Base-by-base conservation (phyloP, 2,113 vertebrate genomes). In the Cyanoderma ruficeps region DNA sequence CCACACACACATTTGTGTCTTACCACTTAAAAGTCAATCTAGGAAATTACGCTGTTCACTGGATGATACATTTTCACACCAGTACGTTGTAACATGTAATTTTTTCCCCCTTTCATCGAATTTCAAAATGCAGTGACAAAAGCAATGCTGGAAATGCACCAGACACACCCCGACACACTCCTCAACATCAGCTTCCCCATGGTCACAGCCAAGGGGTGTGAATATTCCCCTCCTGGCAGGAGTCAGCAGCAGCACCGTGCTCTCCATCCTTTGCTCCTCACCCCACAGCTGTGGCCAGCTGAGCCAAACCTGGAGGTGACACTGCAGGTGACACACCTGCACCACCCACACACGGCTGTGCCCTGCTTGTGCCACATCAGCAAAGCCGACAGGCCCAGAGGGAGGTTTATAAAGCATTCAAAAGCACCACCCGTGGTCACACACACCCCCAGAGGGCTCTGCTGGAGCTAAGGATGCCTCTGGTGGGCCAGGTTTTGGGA, bases 311-410 rank as follows among this genome's bases (percentile, higher is more conserved):
- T 52, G 50, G 11, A 68, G 60, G 21, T 42, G n/a, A 25, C 24
- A 17, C 68, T 37, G 57, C 15, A 39, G 8, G 41, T 24, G 25
- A 55, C 21, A 31, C 31, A 20, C 3, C 46, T 19, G 49, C 37
- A 35, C 1, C 1, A 50, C 30, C 23, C 30, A n/a, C 60, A 46
- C 35, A 37, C 0, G 0, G 30, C 46, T 16, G 0, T 3, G 4
- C 13, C 50, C 37, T 0, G 0, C 31, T 33, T 3, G 7, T 13
- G 21, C 56, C 1, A 0, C 49, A 44, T 9, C 10, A 39, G 10
- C 37, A 15, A 3, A 49, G 82, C 47, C 15, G 15, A 3, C 23
- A 75, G 65, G 28, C 15, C 9, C 41, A 68, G 35, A 17, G 17
- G 7, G 23, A 25, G 6, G 35, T 37, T 27, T 37, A 7, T 39